These are phyloP conservation scores for Luscinia megarhynchos DNA, from an alignment of 2,797 vertebrate species.

Conservation along the genomic window DNA sequence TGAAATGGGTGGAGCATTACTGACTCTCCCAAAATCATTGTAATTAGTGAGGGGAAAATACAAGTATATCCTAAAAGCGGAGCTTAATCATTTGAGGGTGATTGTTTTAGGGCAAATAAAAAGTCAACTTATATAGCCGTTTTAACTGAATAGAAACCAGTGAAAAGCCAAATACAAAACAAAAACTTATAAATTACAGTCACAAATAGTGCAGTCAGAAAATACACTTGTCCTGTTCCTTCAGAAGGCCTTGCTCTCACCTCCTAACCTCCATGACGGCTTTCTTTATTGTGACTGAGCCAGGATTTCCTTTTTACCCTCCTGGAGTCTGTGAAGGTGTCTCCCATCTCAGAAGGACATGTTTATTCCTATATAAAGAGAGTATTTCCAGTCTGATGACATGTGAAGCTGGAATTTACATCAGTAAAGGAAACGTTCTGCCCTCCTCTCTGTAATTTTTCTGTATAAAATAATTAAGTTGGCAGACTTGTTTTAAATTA, in stretches of 20 bases:
- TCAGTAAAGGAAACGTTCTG: not conserved
- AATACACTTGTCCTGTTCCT: not conserved
- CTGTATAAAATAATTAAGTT: slow-evolving; percentile 27
- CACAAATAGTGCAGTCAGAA: not conserved
- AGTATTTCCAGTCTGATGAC: not conserved
- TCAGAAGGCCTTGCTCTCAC: not conserved
- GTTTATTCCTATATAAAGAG: not conserved
- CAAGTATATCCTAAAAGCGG: not conserved
- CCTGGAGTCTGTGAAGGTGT: not conserved
- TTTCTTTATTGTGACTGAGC: not conserved
- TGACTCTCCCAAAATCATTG: not conserved
- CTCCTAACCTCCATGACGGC: not conserved
- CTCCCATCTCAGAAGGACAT: not conserved
- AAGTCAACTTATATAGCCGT: no score
- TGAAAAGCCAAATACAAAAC: no score
- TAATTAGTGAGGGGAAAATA: not conserved
- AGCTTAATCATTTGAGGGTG: not conserved
- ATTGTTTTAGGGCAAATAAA: no score
- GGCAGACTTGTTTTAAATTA: slow-evolving; percentile 5
- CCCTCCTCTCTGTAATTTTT: not conserved
- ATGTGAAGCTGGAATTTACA: not conserved
- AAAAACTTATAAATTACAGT: not conserved
- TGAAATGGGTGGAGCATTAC: fast-evolving
- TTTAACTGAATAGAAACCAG: not conserved
- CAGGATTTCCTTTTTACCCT: not conserved